phyloP scores from a whole-genome alignment of 92 coral and sea anemone genomes.

The Plumapathes pennacea region DNA sequence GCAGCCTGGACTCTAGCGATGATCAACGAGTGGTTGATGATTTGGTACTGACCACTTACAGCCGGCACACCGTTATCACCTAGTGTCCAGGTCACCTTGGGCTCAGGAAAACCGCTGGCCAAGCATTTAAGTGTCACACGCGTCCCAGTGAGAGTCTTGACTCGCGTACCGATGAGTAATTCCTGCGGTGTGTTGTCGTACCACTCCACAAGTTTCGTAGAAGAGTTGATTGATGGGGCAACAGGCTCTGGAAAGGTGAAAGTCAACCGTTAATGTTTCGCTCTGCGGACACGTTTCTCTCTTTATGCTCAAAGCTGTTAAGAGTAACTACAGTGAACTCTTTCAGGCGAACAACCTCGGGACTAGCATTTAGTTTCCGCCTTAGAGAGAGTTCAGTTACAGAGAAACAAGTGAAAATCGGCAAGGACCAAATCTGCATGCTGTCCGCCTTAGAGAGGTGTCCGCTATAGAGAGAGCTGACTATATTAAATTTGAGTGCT shows the following conservation, averaged over 20 bases:
- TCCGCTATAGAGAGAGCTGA: too few species aligned
- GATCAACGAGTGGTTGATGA: constrained; percentile 36
- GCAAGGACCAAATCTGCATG: too few species aligned
- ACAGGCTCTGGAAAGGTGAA: constrained; percentile 44
- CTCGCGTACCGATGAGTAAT: constrained; percentile 61
- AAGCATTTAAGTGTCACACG: constrained; percentile 56
- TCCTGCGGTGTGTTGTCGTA: constrained; percentile 56
- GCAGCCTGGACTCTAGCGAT: constrained; percentile 59
- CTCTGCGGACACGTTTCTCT: too few species aligned
- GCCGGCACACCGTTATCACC: constrained; percentile 34
- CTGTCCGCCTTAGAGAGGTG: too few species aligned
- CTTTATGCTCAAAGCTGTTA: too few species aligned
- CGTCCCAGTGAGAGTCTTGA: constrained; percentile 72
- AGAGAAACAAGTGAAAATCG: too few species aligned
- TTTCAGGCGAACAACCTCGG: too few species aligned
- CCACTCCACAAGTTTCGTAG: constrained; percentile 60
- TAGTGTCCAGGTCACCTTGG: constrained; percentile 62
- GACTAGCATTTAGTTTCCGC: too few species aligned
- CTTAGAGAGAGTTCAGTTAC: too few species aligned
- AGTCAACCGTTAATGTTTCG: too few species aligned
- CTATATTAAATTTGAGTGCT: too few species aligned
- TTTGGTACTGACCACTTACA: constrained; percentile 20
- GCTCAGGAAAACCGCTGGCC: constrained; percentile 65
- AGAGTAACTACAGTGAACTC: too few species aligned
- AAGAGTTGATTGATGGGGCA: constrained; percentile 50